Evolutionary conservation across 2,888 invertebrate species (phyloP), one percentile per base, ranked within the genome.

Genomic region (Lingula anatina): DNA sequence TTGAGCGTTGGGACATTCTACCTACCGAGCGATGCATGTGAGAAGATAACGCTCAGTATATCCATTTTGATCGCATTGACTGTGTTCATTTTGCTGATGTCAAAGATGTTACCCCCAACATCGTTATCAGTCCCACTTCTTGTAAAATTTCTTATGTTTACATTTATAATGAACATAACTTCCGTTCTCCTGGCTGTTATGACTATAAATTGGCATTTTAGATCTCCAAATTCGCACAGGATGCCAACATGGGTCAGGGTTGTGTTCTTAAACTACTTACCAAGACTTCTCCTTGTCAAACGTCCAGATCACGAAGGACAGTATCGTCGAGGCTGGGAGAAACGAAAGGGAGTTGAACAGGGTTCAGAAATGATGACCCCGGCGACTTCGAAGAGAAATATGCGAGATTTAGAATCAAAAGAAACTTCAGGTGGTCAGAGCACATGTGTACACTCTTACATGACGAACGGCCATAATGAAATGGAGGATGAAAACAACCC

Each of bases 101-200:
- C 96, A 60, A 99, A 99, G 82, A 99, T 99, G 80, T 84, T 99
- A 64, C 99, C 99, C 57, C 99, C 99, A 47, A n/a, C n/a, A n/a
- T 97, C 97, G 46, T 85, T 96, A 59, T 96, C 96, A 73, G 84
- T 99, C 70, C 99, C 99, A 47, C 85, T 99, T 54, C 97, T 99
- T 71, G 96, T 97, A 78, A 99, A 97, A 81, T 99, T 99, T 81
- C 85, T 99, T 62, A 84, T 99, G 44, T 97, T 99, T 81, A 99
- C 97, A 50, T 99, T 99, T 81, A 94, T 99, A 69, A 96, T 99
- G 96, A 99, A 99, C 80, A 97, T 97, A 56, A 92, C 99, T 73
- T 95, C 96, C 82, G 99, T 99, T 79, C 84, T 99, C 68, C 92
- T 97, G 49, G 99, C 96, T 38, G 97, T 99, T 59, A 88, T 99